Percentiles rank a stretch among this genome's conserved stretches.
phyloP scores from a whole-genome alignment of 2,797 vertebrate genomes.

The Neostethus bicornis region DNA sequence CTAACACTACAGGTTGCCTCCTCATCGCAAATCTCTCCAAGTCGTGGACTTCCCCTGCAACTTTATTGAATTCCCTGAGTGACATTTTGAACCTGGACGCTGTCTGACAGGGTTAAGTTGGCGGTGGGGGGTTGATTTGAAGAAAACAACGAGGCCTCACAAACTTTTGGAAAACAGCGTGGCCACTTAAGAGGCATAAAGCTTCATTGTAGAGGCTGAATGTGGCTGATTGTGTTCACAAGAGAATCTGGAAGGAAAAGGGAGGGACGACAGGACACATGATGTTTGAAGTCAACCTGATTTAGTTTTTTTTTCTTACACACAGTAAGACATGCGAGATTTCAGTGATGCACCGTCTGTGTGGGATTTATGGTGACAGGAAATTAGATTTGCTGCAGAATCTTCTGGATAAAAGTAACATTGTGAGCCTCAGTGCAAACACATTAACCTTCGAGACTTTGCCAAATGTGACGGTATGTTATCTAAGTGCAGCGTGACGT shows the following conservation, averaged over 20 bases:
- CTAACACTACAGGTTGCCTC: constrained; percentile 9
- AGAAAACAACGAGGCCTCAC: constrained; percentile 70
- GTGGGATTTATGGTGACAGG: constrained; percentile 16
- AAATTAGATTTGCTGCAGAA: constrained; percentile 9
- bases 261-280: constrained; percentile 47
- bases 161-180: constrained; percentile 60
- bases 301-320: constrained; percentile 9
- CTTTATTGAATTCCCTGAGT: constrained; percentile 58
- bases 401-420: constrained; percentile 17
- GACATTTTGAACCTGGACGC: constrained; percentile 63
- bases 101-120: constrained; percentile 14
- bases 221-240: constrained; percentile 71
- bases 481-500: constrained; percentile 45
- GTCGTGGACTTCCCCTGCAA: constrained; percentile 23
- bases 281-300: constrained; percentile 63
- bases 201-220: constrained; percentile 75
- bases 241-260: constrained; percentile 63
- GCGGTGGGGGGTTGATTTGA: constrained; percentile 6
- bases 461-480: constrained; percentile 47
- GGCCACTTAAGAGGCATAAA: constrained; percentile 68
- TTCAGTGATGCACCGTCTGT: background rate
- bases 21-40: constrained; percentile 15
- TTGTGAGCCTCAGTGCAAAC: constrained; percentile 3
- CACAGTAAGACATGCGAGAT: constrained; percentile 4
- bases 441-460: constrained; percentile 12